Evolutionary conservation across 2,113 vertebrate species (phyloP), one percentile per base, ranked within the genome.

Genomic region (Dendrocopos noguchii): DNA sequence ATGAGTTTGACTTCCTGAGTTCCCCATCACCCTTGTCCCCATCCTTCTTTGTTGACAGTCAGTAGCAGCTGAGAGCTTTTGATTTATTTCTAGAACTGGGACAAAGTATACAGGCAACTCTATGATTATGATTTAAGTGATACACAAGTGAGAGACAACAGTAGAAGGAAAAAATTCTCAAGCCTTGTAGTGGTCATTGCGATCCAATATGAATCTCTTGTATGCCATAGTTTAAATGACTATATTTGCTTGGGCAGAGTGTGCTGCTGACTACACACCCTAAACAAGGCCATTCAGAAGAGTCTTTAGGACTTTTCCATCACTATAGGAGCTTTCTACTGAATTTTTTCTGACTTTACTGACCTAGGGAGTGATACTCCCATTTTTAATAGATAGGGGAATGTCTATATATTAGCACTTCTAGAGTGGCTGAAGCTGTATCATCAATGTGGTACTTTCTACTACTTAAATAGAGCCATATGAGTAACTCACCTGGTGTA

Each of bases 41-140:
- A 34, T 76, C 28, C n/a, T 68, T 87, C 59, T 79, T 87, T 80
- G 52, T 10, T 74, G 67, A 91, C 56, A 85, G 46, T 70, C 59
- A 80, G 50, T 63, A 84, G 50, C 3, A 5, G 57, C 64, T 86
- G 46, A 91, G 61, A 71, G 22, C 33, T 80, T 78, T 85, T 60
- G 24, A 74, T 92, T 79, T 94, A 80, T 85, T 88, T 67, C 31
- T 47, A 87, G 89, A 92, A 79, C n/a, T 72, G 33, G 17, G 27
- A 71, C 13, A 85, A 75, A 83, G 13, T 71, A 80, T 50, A 46
- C 15, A 79, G 55, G 29, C 64, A 71, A 50, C 36, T 80, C 64
- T n/a, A 1, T 70, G 14, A 14, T 84, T 78, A 39, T 42, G 16
- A 60, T n/a, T 79, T 63, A 20, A 10, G 11, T 53, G 28, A 59